Evolutionary conservation across 2,113 vertebrate species (phyloP).

Genomic region (Tetrax tetrax): DNA sequence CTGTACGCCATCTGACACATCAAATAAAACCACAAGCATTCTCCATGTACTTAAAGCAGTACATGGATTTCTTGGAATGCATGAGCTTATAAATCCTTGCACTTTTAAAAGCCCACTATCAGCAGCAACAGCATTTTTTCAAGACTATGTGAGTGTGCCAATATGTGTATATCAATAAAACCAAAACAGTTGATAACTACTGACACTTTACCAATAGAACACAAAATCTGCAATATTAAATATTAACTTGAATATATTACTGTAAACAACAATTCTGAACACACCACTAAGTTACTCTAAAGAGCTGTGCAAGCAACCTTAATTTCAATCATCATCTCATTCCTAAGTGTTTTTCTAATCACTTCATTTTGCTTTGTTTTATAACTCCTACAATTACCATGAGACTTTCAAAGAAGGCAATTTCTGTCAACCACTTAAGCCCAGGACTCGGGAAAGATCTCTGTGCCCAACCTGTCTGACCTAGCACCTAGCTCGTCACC

Average conservation of each 20-base stretch:
- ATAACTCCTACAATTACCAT: neutral
- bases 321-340: neutral
- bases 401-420: neutral
- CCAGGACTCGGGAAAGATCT: neutral
- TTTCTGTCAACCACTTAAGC: constrained; percentile 7
- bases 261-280: neutral
- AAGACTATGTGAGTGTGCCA: neutral
- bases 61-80: neutral
- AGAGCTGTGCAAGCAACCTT: neutral
- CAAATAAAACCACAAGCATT: neutral
- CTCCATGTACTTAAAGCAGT: neutral
- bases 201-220: neutral
- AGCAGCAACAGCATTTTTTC: neutral
- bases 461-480: constrained; percentile 26
- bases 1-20: neutral
- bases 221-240: neutral
- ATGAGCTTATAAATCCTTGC: neutral
- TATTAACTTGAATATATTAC: neutral
- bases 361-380: neutral
- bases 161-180: neutral
- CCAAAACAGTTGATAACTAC: neutral
- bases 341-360: neutral
- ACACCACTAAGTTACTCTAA: neutral
- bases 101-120: neutral
- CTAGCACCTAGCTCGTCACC: constrained; percentile 40